Evolutionary conservation across 35 echinoderm and acorn worm genomes (phyloP).

Genomic region (Anneissia japonica): DNA sequence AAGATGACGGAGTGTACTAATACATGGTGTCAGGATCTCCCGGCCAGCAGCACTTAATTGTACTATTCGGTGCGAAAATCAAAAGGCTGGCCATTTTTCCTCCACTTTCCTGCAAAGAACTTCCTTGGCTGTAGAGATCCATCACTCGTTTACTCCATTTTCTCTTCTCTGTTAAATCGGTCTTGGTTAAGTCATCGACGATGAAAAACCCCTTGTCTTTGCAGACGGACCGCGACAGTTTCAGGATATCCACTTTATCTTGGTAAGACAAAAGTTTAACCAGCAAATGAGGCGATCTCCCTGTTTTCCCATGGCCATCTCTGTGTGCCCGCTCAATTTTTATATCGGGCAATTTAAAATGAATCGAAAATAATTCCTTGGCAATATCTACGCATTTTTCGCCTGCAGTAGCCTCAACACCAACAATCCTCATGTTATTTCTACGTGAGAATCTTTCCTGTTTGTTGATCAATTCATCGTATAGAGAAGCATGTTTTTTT

Average conservation of each 20-base stretch:
- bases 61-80: too few species aligned
- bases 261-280: neutral
- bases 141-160: neutral
- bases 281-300: neutral
- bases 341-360: neutral
- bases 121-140: neutral
- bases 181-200: conserved; percentile 1
- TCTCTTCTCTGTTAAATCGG: neutral
- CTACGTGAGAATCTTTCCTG: neutral
- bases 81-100: too few species aligned
- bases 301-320: neutral
- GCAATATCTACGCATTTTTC: neutral
- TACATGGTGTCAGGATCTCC: too few species aligned
- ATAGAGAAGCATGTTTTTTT: neutral
- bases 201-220: neutral
- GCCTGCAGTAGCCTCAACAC: neutral
- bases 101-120: too few species aligned
- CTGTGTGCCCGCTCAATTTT: neutral
- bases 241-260: conserved; percentile 1
- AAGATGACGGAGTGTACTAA: too few species aligned
- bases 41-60: too few species aligned
- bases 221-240: neutral
- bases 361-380: neutral
- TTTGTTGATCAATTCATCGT: neutral
- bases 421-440: conserved; percentile 13